Evolutionary conservation across 2,113 vertebrate species (phyloP).

Genomic region (Serinus canaria): DNA sequence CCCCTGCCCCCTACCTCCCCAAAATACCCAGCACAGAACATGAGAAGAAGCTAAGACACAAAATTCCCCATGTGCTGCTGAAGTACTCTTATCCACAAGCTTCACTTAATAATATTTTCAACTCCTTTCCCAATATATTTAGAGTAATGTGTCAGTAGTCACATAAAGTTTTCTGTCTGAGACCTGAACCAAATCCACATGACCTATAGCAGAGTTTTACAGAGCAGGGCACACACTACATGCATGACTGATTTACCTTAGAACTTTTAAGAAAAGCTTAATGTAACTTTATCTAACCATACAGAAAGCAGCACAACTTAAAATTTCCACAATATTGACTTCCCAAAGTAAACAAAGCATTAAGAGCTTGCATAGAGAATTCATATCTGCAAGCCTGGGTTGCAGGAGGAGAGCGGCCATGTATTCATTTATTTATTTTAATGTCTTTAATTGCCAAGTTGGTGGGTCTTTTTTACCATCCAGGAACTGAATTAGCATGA

Average conservation of each 20-base stretch:
- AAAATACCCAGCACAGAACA: not conserved
- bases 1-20: rapidly evolving
- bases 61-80: not conserved
- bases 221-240: not conserved
- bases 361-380: not conserved
- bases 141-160: not conserved
- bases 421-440: not conserved
- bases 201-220: not conserved
- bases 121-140: not conserved
- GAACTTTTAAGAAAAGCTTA: not conserved
- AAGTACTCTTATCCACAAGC: not conserved
- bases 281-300: not conserved
- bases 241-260: not conserved
- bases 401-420: not conserved
- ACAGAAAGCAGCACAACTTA: not conserved
- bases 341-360: not conserved
- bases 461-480: not conserved
- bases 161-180: not conserved
- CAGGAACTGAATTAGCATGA: not conserved
- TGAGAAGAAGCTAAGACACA: not conserved
- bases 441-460: not conserved
- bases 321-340: not conserved
- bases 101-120: not conserved
- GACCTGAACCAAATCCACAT: not conserved
- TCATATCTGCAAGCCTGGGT: not conserved